Evolutionary conservation across 2,888 invertebrate genomes (phyloP).

Genomic region (Heteromyza rotundicornis): DNA sequence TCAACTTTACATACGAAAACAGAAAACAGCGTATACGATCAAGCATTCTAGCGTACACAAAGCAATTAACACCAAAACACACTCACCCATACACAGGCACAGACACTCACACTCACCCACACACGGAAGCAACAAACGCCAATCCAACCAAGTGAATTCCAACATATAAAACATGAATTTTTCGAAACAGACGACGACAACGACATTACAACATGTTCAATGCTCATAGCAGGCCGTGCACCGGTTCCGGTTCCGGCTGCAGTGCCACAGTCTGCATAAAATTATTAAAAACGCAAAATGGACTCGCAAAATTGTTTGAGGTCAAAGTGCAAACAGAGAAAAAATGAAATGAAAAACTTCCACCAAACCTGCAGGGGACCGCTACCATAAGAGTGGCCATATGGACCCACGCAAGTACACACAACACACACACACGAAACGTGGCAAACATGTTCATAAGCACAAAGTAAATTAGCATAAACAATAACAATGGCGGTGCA

Average conservation of each 20-base stretch:
- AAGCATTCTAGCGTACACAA: background rate
- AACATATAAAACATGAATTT: background rate
- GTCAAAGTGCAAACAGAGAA: background rate
- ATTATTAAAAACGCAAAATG: background rate
- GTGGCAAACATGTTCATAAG: slow-evolving; percentile 27
- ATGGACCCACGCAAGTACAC: background rate
- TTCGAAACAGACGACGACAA: background rate
- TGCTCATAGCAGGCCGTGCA: background rate
- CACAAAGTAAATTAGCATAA: slow-evolving; percentile 21
- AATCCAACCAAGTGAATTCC: too few species aligned
- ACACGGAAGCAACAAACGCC: too few species aligned
- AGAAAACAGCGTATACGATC: background rate
- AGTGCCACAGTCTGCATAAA: background rate
- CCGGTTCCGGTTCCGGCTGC: background rate
- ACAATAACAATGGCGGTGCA: slow-evolving; percentile 15
- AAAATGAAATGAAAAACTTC: too few species aligned
- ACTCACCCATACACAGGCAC: too few species aligned
- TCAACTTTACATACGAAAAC: background rate
- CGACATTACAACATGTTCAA: background rate
- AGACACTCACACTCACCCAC: too few species aligned
- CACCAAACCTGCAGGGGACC: too few species aligned
- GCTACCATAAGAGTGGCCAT: too few species aligned
- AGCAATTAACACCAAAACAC: background rate
- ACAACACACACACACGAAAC: background rate
- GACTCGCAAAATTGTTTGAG: background rate